These are phyloP conservation scores for Drosophila busckii DNA, from an alignment of 1,140 invertebrate genomes.

Conservation along the genomic window DNA sequence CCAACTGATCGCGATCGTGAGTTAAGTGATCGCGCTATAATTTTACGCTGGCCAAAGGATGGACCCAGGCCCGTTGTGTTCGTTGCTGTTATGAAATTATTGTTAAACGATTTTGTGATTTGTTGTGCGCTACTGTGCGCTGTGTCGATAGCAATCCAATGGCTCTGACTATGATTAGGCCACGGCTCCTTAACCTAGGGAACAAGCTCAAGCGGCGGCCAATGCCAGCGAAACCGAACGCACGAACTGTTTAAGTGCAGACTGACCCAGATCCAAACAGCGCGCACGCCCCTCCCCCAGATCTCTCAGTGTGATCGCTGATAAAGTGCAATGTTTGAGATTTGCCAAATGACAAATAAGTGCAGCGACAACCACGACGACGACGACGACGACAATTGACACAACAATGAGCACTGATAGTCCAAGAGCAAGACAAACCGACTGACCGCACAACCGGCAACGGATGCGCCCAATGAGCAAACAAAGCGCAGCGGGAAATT, in stretches of 20 bases:
- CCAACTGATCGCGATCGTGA: constrained; percentile 75
- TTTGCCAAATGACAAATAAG: constrained; percentile 67
- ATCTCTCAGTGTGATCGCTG: constrained; percentile 57
- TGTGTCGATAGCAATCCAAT: constrained; percentile 20
- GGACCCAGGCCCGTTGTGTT: constrained; percentile 1
- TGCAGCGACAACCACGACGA: constrained; percentile 4
- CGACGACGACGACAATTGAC: constrained; percentile 55
- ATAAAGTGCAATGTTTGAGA: constrained; percentile 67
- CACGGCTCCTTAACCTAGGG: constrained; percentile 43
- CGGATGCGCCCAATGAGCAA: constrained; percentile 75
- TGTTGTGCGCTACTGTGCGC: constrained; percentile 71
- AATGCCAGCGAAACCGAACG: constrained; percentile 62
- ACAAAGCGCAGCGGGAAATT: constrained; percentile 76
- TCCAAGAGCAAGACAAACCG: constrained; percentile 17
- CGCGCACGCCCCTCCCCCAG: constrained; percentile 8
- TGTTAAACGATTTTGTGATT: constrained; percentile 77
- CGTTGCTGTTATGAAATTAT: constrained; percentile 65
- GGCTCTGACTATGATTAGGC: constrained; percentile 59
- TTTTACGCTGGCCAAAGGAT: constrained; percentile 47
- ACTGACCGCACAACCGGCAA: constrained; percentile 42
- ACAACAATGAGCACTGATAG: constrained; percentile 67
- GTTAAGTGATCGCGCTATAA: constrained; percentile 79
- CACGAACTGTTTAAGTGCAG: constrained; percentile 70
- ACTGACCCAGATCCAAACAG: constrained; percentile 60
- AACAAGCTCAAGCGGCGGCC: constrained; percentile 54